Base-by-base conservation (phyloP, 1,140 invertebrate species). In the Nasonia longicornis region DNA sequence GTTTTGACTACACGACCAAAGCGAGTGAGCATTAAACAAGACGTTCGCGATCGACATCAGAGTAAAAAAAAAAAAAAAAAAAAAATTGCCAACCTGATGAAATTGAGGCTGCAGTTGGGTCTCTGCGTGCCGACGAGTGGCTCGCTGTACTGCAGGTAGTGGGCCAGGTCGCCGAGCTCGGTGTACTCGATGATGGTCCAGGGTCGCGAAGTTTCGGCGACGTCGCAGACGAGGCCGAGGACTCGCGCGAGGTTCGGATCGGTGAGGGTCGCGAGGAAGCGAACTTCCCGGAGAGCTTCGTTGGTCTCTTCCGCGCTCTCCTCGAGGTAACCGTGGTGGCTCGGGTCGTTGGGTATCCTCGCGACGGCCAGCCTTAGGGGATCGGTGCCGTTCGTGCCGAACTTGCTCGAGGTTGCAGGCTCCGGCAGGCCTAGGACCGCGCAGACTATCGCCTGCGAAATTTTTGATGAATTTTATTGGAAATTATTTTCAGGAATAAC, bases 101-200 rank as follows among this genome's bases (percentile, higher is more conserved):
- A 87, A 82, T 91, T 90, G 58, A 90, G 79, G 83, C 88, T 90
- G 83, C 88, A 88, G 76, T 79, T 89, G 63, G 89, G 87, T 84
- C 89, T 88, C 77, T 89, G 86, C 58, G 86, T 85, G 81, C 86
- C 86, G 58, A 88, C 88, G 64, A 90, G 86, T 67, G 89, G 90
- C 76, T 90, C 90, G 80, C 89, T 89, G 82, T 91, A 93, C 83
- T 92, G 92, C 75, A 96, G 91, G 89, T 95, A 95, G 87, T 96
- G 94, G 86, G 94, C 93, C 20, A 96, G 92, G 90, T 96, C 95
- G n/a, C 95, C 95, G 82, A 95, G 93, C 85, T 95, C 95, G 84
- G 94, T 94, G 88, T 95, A 95, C 88, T 97, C 95, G 78, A 96
- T 93, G 42, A 96, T 92, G 83, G 95, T 93, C 92, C 94, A 95